phyloP scores from a whole-genome alignment of 2,888 invertebrate species.

The Adelphocoris suturalis region DNA sequence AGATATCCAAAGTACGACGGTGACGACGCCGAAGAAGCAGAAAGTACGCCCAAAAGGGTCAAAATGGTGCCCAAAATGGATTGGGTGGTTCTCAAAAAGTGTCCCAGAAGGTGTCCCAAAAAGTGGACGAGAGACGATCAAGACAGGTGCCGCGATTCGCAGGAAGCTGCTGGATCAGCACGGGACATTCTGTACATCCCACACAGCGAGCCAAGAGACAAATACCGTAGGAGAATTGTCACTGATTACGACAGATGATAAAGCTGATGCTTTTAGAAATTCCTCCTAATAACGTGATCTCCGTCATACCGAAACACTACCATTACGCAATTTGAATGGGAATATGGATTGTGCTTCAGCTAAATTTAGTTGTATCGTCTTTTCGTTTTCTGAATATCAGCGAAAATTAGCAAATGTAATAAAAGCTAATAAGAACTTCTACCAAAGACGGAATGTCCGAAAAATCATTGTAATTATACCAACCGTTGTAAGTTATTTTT shows the following conservation, averaged over 20 bases:
- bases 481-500: no score
- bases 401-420: no score
- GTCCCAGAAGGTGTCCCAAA: conserved; percentile 29
- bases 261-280: no score
- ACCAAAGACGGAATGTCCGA: no score
- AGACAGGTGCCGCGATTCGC: conserved; percentile 12
- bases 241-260: background rate
- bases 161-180: background rate
- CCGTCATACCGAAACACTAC: no score
- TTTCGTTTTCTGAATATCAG: no score
- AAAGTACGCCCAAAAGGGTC: background rate
- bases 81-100: conserved; percentile 49
- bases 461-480: no score
- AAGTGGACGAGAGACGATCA: background rate
- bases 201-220: background rate
- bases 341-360: no score
- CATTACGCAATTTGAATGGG: no score
- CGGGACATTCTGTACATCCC: conserved; percentile 25
- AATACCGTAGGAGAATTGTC: conserved; percentile 1
- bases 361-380: no score
- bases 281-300: no score
- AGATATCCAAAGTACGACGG: background rate
- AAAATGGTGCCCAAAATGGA: conserved; percentile 47
- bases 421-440: no score
- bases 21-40: background rate